Conservation (phyloP, 2,888 invertebrate genomes). For the Xylophagus ater region DNA sequence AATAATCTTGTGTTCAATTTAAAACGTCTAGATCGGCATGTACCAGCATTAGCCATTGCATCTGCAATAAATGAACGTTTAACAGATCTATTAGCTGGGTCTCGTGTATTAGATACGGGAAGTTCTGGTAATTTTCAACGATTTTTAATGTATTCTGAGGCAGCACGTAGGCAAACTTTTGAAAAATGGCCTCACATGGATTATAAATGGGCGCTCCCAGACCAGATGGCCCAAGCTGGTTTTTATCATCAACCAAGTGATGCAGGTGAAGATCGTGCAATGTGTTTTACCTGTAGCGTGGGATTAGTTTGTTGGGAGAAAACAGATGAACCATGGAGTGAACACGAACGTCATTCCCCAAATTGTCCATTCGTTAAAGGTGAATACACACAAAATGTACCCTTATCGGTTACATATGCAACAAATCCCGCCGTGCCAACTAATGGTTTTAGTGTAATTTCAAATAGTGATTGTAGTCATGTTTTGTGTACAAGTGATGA, state of each 20-base stretch:
- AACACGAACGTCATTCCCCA: conserved; percentile 90
- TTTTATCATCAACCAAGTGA: conserved; percentile 90
- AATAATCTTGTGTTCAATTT: conserved; percentile 70
- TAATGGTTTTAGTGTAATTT: conserved; percentile 45
- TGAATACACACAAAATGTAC: conserved; percentile 91
- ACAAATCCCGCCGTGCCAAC: conserved; percentile 62
- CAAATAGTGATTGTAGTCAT: conserved; percentile 49
- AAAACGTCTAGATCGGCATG: conserved; percentile 67
- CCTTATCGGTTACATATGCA: conserved; percentile 73
- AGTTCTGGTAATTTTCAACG: conserved; percentile 36
- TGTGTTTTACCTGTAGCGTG: conserved; percentile 92
- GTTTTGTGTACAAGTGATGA: conserved; percentile 46
- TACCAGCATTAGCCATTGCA: conserved; percentile 78
- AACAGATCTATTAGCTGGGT: conserved; percentile 55
- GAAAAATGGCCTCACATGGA: conserved; percentile 94
- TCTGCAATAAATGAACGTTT: conserved; percentile 81
- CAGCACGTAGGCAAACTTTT: conserved; percentile 81
- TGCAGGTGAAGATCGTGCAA: conserved; percentile 83
- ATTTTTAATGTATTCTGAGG: conserved; percentile 81
- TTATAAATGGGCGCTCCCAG: conserved; percentile 92
- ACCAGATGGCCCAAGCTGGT: conserved; percentile 94
- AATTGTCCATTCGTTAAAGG: conserved; percentile 89
- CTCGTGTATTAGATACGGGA: conserved; percentile 36
- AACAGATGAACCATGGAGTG: conserved; percentile 94
- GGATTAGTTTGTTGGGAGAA: conserved; percentile 96